phyloP scores from a whole-genome alignment of 2,113 vertebrate species.

The Lampris incognitus region DNA sequence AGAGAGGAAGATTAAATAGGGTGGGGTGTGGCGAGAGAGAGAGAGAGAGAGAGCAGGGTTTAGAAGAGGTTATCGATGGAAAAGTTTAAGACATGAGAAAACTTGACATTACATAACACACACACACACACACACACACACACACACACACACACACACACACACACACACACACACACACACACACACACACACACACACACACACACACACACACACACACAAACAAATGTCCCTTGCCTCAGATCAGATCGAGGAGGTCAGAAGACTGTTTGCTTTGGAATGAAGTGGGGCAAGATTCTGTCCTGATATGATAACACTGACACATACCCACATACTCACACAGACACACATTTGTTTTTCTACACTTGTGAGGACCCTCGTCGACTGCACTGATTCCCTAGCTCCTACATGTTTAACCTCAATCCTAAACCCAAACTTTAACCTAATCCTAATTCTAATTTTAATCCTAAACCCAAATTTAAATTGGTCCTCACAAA shows the following conservation, averaged over 20 bases:
- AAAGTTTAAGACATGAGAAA: not conserved
- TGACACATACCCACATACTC: not conserved
- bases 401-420: too few species aligned
- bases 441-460: too few species aligned
- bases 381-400: too few species aligned
- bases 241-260: slow-evolving; percentile 42
- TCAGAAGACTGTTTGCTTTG: slow-evolving; percentile 18
- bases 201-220: not conserved
- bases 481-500: too few species aligned
- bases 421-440: too few species aligned
- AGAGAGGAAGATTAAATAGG: not conserved
- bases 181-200: not conserved
- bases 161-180: not conserved
- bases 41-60: not conserved
- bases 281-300: slow-evolving; percentile 67
- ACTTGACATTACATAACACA: slow-evolving; percentile 1
- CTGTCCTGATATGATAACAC: not conserved
- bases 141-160: slow-evolving; percentile 7
- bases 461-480: too few species aligned
- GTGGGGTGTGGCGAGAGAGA: not conserved
- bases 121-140: not conserved
- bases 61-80: not conserved
- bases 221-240: not conserved
- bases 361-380: too few species aligned
- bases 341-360: not conserved